Percentiles rank a stretch among this genome's conserved stretches.
These are phyloP conservation scores for Dicranocentrus wangi DNA, from an alignment of 2,888 invertebrate genomes.

Conservation along the genomic window DNA sequence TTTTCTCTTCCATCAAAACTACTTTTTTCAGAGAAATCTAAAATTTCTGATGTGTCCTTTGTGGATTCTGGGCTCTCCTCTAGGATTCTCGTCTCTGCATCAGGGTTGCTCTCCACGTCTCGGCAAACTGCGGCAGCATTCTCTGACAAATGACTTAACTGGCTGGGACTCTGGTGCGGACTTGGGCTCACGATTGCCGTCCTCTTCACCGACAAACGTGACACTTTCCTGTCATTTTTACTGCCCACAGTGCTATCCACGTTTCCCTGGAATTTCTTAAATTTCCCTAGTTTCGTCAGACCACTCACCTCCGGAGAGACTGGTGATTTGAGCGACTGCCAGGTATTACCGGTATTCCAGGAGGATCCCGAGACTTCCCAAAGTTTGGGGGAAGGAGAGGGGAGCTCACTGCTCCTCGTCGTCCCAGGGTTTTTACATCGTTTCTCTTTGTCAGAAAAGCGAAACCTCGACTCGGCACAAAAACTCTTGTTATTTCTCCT, in stretches of 20 bases:
- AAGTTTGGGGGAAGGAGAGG: conserved; percentile 15
- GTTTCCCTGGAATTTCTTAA: background rate
- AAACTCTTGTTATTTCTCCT: background rate
- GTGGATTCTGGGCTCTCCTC: conserved; percentile 6
- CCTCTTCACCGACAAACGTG: conserved; percentile 22
- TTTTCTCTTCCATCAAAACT: no score
- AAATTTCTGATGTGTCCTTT: conserved; percentile 4
- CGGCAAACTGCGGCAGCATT: conserved; percentile 1
- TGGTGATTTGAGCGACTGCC: conserved; percentile 18
- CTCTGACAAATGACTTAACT: conserved; percentile 13
- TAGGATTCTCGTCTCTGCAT: background rate
- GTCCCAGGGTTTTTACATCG: conserved; percentile 11
- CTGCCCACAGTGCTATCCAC: background rate
- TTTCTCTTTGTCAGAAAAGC: conserved; percentile 32
- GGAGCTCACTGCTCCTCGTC: no score
- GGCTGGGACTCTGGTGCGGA: conserved; percentile 10
- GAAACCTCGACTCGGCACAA: conserved; percentile 5
- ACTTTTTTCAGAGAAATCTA: conserved; percentile 6
- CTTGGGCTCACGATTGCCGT: conserved; percentile 21
- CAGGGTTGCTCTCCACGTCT: background rate
- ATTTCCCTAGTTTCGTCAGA: conserved; percentile 1
- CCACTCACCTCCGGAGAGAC: background rate
- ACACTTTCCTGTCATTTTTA: conserved; percentile 32
- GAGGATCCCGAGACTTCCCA: conserved; percentile 8
- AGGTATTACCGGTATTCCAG: background rate